These are phyloP conservation scores for Himalopsyche japonica DNA, from an alignment of 2,888 invertebrate species.

Conservation along the genomic window DNA sequence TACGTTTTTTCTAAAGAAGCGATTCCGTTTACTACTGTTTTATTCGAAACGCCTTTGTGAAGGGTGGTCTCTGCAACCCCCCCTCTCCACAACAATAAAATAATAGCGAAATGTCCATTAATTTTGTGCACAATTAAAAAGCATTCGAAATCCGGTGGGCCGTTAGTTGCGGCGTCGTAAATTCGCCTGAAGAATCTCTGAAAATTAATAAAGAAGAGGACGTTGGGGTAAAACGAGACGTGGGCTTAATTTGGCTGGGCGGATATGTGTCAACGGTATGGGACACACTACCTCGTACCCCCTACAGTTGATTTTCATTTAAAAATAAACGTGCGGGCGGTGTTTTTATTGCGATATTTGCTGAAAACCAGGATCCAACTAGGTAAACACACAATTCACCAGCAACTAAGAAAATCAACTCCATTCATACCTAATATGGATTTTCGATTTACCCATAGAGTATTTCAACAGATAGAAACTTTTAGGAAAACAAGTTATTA, in stretches of 20 bases:
- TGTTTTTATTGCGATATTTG: conserved; percentile 15
- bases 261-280: not conserved
- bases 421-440: too few relatives aligned
- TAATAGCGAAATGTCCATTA: conserved; percentile 24
- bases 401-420: too few relatives aligned
- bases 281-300: not conserved
- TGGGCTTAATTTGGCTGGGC: not conserved
- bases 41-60: not conserved
- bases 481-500: too few relatives aligned
- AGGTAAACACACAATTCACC: not conserved
- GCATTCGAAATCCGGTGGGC: conserved; percentile 16
- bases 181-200: conserved; percentile 20
- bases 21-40: not conserved
- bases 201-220: conserved; percentile 23
- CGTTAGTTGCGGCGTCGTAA: conserved; percentile 25
- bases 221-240: conserved; percentile 1
- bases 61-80: not conserved
- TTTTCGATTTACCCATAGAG: too few relatives aligned
- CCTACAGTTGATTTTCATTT: conserved; percentile 13
- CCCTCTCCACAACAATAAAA: conserved; percentile 17
- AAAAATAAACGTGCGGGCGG: conserved; percentile 15
- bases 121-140: conserved; percentile 27
- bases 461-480: too few relatives aligned
- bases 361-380: not conserved
- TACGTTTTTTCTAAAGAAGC: not conserved